Percentiles rank a stretch among this genome's conserved stretches.
Evolutionary conservation across 2,113 vertebrate species (phyloP).

Genomic region (Bubo scandiacus): DNA sequence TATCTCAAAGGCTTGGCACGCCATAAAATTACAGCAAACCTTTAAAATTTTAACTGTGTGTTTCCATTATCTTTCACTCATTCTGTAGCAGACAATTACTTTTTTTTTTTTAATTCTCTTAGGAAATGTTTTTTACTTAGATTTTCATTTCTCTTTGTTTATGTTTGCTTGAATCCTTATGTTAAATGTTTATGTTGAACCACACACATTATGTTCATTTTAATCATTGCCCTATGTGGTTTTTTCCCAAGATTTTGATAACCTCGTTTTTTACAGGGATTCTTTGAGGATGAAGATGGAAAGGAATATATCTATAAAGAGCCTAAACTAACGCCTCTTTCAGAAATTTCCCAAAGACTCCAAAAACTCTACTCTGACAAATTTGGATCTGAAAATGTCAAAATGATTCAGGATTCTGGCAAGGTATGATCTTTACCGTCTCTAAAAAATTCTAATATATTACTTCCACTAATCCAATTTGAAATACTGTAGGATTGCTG

Average conservation of each 20-base stretch:
- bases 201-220: background rate
- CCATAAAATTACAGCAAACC: constrained; percentile 31
- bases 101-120: constrained; percentile 23
- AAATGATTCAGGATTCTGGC: constrained; percentile 98
- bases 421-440: constrained; percentile 76
- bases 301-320: constrained; percentile 99
- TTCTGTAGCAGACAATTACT: background rate
- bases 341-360: constrained; percentile 95
- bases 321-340: constrained; percentile 94
- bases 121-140: background rate
- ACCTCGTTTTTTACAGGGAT: constrained; percentile 79
- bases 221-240: background rate
- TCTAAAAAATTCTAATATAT: background rate
- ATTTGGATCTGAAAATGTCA: constrained; percentile 97
- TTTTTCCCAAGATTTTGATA: constrained; percentile 4
- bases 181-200: constrained; percentile 41
- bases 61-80: constrained; percentile 51
- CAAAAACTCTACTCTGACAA: constrained; percentile 98
- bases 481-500: background rate
- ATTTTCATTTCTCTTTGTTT: constrained; percentile 37
- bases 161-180: constrained; percentile 28
- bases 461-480: background rate
- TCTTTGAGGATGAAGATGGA: constrained; percentile 97
- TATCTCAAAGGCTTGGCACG: constrained; percentile 21
- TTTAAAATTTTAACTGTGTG: constrained; percentile 21